Evolutionary conservation across 2,113 vertebrate species (phyloP).

Genomic region (Nothocercus julius): DNA sequence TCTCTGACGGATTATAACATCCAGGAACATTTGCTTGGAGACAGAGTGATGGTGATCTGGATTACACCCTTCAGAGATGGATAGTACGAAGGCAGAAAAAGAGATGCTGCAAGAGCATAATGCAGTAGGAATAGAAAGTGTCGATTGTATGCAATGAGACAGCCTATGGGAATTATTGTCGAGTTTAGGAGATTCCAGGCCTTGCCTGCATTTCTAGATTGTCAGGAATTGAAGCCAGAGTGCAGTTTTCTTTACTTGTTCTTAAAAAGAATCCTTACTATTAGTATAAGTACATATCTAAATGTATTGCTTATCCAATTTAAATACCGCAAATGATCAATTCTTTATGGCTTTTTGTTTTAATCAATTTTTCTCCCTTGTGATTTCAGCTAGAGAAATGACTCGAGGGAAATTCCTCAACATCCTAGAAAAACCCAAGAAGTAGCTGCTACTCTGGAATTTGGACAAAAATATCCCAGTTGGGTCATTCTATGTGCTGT

Average conservation of each 20-base stretch:
- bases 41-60: slow-evolving; percentile 35
- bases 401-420: slow-evolving; percentile 98
- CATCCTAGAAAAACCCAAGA: slow-evolving; percentile 96
- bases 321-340: slow-evolving; percentile 22
- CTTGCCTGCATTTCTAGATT: slow-evolving; percentile 16
- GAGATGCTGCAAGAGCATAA: slow-evolving; percentile 4
- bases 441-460: slow-evolving; percentile 74
- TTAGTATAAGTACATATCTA: slow-evolving; percentile 12
- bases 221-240: background rate
- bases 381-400: slow-evolving; percentile 96
- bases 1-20: slow-evolving; percentile 71
- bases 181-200: slow-evolving; percentile 36
- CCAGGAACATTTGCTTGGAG: slow-evolving; percentile 57
- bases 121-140: slow-evolving; percentile 27
- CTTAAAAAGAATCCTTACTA: background rate
- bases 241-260: background rate
- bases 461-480: background rate
- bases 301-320: background rate
- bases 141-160: slow-evolving; percentile 52
- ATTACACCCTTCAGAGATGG: slow-evolving; percentile 53
- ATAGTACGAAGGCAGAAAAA: background rate
- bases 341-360: background rate
- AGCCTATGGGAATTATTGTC: slow-evolving; percentile 40
- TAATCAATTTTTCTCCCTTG: slow-evolving; percentile 40
- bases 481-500: background rate